Evolutionary conservation across 2,888 invertebrate species (phyloP).

Genomic region (Junonia oenone): DNA sequence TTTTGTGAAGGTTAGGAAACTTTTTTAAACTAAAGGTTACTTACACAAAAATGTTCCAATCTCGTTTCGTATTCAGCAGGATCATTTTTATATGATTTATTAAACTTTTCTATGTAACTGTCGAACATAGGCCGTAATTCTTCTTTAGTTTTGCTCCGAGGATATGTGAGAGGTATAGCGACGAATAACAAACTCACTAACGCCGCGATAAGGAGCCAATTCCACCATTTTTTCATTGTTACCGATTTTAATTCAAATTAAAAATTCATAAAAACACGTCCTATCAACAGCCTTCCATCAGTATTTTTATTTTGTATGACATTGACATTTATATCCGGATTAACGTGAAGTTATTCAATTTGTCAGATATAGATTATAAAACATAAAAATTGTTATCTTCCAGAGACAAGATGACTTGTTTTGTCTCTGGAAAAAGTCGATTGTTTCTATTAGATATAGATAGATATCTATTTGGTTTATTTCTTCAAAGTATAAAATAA

Average conservation of each 20-base stretch:
- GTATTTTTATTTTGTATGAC: not conserved
- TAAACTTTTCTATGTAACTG: constrained; percentile 71
- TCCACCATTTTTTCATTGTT: constrained; percentile 68
- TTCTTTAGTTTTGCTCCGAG: constrained; percentile 38
- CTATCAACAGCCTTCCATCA: not conserved
- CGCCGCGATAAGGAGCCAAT: constrained; percentile 53
- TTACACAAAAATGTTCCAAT: constrained; percentile 76
- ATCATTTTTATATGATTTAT: constrained; percentile 73
- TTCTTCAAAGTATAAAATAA: too few species aligned
- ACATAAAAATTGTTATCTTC: too few species aligned
- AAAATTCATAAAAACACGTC: constrained; percentile 16
- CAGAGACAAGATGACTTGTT: too few species aligned
- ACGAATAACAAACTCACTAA: constrained; percentile 58
- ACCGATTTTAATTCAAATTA: constrained; percentile 18
- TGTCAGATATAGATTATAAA: not conserved
- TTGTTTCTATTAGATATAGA: too few species aligned
- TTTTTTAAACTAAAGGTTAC: constrained; percentile 27
- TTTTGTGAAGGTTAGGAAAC: not conserved
- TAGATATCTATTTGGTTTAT: too few species aligned
- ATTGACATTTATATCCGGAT: not conserved
- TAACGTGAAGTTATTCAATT: not conserved
- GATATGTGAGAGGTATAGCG: constrained; percentile 53
- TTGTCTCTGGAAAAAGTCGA: too few species aligned
- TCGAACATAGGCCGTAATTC: constrained; percentile 61
- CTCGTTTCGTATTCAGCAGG: constrained; percentile 69